phyloP scores from a whole-genome alignment of 37 sponge, comb jelly and placozoan genomes.

The Halichondria panicea region DNA sequence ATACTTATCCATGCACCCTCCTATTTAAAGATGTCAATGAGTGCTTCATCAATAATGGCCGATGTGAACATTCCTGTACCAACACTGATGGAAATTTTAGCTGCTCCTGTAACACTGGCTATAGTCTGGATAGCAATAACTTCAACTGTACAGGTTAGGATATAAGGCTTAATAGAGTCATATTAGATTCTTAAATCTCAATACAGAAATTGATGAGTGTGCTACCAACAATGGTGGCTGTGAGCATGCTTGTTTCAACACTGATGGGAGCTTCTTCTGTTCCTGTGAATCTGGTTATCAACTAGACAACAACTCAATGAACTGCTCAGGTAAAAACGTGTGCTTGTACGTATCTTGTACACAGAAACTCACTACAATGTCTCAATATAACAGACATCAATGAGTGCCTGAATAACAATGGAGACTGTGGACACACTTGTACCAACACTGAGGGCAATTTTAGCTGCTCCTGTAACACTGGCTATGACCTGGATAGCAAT shows the following conservation, averaged over 20 bases:
- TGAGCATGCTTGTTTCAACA: slow-evolving; percentile 36
- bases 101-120: slow-evolving; percentile 22
- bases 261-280: slow-evolving; percentile 31
- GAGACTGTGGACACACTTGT: slow-evolving; percentile 46
- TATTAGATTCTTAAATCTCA: background rate
- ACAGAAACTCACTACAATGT: no score
- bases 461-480: background rate
- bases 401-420: slow-evolving; percentile 16
- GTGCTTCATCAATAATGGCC: no score
- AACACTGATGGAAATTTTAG: slow-evolving; percentile 22
- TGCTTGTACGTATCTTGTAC: background rate
- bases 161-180: background rate
- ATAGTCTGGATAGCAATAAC: background rate
- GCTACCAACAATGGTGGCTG: slow-evolving; percentile 19
- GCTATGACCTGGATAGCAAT: background rate
- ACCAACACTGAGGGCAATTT: slow-evolving; percentile 41
- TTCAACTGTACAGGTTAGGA: slow-evolving; percentile 6
- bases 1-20: no score
- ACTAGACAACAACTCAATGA: background rate
- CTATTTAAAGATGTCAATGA: no score
- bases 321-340: slow-evolving; percentile 1
- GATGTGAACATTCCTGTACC: no score
- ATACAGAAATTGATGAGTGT: slow-evolving; percentile 38
- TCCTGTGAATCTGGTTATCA: background rate
- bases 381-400: slow-evolving; percentile 37